Base-by-base conservation (phyloP, 2,797 vertebrate genomes). In the Enteromius viviparus region DNA sequence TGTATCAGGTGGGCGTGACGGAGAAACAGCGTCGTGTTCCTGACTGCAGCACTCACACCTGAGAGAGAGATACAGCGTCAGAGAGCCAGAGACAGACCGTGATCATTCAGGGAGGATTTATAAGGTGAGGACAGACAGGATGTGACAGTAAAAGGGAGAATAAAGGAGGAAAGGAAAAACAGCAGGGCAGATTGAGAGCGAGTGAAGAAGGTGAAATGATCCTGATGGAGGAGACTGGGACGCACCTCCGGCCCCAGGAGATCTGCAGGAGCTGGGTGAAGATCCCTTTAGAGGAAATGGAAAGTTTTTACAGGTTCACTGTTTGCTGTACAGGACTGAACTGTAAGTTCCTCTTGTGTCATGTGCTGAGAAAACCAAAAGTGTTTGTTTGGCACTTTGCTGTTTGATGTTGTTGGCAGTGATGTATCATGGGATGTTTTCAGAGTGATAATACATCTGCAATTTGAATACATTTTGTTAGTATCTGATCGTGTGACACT, bases 241-340 rank as follows among this genome's bases (percentile, higher is more conserved):
- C 91, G 83, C 76, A 83, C 85, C 85, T 91, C 84, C 65, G 86
- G 68, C 91, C 93, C 0, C 70, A 90, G 19, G 88, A 89, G 74
- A 76, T 88, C 45, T 87, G 81, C 26, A 85, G 91, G 6, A 86
- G 60, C 85, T 90, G 84, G 14, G 88, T 95, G n/a, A 90, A 90
- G 81, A 94, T 96, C 86, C 86, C 92, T 87, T 86, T 95, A 85
- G 90, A 94, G 75, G 95, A 96, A 87, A 92, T 93, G 87, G 85
- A 94, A 88, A 91, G 89, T 81, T 96, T 94, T 89, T 92, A 93
- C 91, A 93, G 88, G 47, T 92, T 95, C 83, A 91, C 89, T 4
- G 87, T 92, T 84, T 88, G 89, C 86, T 95, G 93, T 87, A 87
- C 90, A 74, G 93, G 92, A 92, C 89, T 96, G 83, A 84, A 87